Conservation (phyloP, 1,140 invertebrate species). For the Leptinotarsa undecemlineata region DNA sequence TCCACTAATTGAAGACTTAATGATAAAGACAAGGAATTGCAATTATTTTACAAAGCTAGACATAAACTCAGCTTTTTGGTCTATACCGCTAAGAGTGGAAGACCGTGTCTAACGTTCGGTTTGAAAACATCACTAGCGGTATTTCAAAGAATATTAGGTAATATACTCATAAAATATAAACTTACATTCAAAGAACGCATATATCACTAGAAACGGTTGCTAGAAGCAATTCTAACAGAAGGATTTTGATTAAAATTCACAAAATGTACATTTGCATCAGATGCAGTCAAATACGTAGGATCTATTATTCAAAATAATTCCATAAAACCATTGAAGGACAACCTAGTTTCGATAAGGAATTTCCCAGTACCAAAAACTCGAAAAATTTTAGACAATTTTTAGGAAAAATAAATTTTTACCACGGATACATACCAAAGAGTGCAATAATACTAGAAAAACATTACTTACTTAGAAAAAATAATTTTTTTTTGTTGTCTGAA, state of each 20-base stretch:
- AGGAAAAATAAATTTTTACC: constrained; percentile 43
- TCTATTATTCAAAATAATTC: constrained; percentile 43
- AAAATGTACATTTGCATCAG: constrained; percentile 43
- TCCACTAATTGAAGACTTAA: neutral
- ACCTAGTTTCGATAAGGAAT: constrained; percentile 40
- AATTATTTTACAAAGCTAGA: neutral
- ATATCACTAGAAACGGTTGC: constrained; percentile 42
- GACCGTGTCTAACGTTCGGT: constrained; percentile 51
- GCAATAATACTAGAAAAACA: constrained; percentile 38
- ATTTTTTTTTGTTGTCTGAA: constrained; percentile 15
- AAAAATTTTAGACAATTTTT: constrained; percentile 37
- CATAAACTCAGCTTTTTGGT: constrained; percentile 55
- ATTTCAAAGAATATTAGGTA: constrained; percentile 51
- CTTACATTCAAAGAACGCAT: constrained; percentile 44
- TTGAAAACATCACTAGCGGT: constrained; percentile 50
- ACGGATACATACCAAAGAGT: constrained; percentile 38
- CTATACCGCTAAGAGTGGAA: constrained; percentile 46
- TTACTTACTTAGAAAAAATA: constrained; percentile 24
- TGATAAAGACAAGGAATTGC: neutral
- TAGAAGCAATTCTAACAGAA: constrained; percentile 42
- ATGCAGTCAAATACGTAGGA: constrained; percentile 45
- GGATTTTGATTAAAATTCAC: constrained; percentile 42
- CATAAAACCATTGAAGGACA: constrained; percentile 40
- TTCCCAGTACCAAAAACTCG: constrained; percentile 34
- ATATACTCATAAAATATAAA: constrained; percentile 48